A percentile compares a stretch with the other conserved stretches of the same genome.
Conservation (phyloP, 2,113 vertebrate species). For the Sinocyclocheilus anophthalmus region DNA sequence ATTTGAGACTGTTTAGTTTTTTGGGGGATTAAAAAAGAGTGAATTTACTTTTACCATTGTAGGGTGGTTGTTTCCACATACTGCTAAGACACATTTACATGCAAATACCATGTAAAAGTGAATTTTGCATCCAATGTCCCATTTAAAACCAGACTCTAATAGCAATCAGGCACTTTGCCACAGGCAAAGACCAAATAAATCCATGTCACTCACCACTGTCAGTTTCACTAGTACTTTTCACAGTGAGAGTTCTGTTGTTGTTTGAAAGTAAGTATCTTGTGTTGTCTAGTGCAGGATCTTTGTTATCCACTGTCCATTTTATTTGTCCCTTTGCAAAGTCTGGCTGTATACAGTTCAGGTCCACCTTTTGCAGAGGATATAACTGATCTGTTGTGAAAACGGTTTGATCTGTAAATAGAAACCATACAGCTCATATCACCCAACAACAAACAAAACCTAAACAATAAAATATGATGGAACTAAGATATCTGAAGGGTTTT, state of each 20-base stretch:
- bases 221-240: conserved; percentile 29
- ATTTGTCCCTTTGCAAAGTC: background rate
- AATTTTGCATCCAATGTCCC: no score
- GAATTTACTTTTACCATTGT: no score
- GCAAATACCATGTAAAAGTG: no score
- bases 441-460: background rate
- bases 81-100: no score
- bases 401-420: background rate
- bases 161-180: no score
- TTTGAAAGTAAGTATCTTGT: background rate
- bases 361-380: conserved; percentile 39
- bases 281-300: background rate
- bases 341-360: conserved; percentile 26
- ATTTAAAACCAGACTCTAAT: background rate
- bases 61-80: no score
- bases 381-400: background rate
- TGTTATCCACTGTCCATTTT: conserved; percentile 56
- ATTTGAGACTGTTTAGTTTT: no score
- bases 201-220: conserved; percentile 63
- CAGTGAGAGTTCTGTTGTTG: conserved; percentile 11
- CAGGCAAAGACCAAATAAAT: background rate
- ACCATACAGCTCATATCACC: background rate
- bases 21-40: no score
- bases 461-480: background rate
- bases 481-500: background rate